Base-by-base conservation (phyloP, 2,113 vertebrate genomes). In the Pontoporia blainvillei region DNA sequence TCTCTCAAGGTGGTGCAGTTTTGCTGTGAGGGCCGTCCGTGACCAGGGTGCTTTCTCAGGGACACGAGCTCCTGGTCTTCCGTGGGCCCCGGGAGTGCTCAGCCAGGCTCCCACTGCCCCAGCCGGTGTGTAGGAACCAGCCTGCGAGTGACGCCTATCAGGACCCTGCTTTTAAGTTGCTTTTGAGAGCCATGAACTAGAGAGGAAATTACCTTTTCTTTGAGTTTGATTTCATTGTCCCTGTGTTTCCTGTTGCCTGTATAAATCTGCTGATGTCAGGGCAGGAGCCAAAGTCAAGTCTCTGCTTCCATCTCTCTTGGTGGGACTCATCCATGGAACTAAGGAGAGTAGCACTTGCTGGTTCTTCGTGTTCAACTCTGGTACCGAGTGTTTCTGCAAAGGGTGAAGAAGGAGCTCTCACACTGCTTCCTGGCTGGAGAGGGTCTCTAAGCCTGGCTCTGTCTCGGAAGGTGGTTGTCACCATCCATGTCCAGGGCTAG, bases 11-110 rank as follows among this genome's bases (percentile, higher is more conserved):
- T 57, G 3, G 41, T 41, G 41, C n/a, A 31, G 69, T 31, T 36
- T 27, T 34, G 1, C 6, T 4, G 1, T 7, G 46, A 54, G 34
- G 52, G 52, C 4, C 0, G 34, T 34, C n/a, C n/a, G 1, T 6
- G 3, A 44, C 29, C 39, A 2, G 0, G 59, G 44, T 29, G 69
- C n/a, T 49, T 62, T 67, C 61, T 71, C 49, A 8, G 75, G 54
- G 39, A 7, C 1, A 0, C 2, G 23, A 86, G 44, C 44, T 44
- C 25, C 3, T 6, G 73, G 44, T 49, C 36, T 23, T 59, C 64
- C 57, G 12, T 31, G n/a, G 67, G 89, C 73, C 23, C 31, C 21
- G 2, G 1, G 64, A 59, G 31, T 59, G 14, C 41, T 69, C 79
- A 64, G 34, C 52, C n/a, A 6, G 39, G 36, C 25, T 23, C 49